phyloP scores from a whole-genome alignment of 2,888 invertebrate genomes.

The Conus canariensis region DNA sequence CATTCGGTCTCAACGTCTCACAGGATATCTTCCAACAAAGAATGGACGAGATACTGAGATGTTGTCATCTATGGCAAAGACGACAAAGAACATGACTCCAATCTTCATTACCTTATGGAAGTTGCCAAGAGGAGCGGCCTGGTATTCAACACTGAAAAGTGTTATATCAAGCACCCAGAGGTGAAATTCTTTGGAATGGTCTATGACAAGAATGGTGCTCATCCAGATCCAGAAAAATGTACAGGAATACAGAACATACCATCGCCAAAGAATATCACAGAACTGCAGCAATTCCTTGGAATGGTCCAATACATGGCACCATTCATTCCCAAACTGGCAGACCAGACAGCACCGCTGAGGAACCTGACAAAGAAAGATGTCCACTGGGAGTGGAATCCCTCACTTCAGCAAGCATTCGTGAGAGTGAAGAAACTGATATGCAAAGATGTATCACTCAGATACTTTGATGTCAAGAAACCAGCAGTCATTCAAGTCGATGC shows the following conservation, averaged over 20 bases:
- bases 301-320: background rate
- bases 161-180: background rate
- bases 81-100: no score
- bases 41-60: no score
- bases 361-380: background rate
- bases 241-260: background rate
- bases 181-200: background rate
- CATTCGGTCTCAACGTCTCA: no score
- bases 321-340: background rate
- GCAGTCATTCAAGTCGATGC: no score
- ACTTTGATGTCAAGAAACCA: no score
- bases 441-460: background rate
- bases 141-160: background rate
- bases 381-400: background rate
- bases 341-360: background rate
- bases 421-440: background rate
- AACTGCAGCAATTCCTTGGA: background rate
- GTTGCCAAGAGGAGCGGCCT: background rate
- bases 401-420: background rate
- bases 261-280: background rate
- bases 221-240: background rate
- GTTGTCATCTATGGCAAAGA: no score
- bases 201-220: background rate
- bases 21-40: no score
- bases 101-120: no score